A percentile compares a stretch with the other conserved stretches of the same genome.
Evolutionary conservation across 2,888 invertebrate species (phyloP).

Genomic region (Sepioteuthis lessoniana): DNA sequence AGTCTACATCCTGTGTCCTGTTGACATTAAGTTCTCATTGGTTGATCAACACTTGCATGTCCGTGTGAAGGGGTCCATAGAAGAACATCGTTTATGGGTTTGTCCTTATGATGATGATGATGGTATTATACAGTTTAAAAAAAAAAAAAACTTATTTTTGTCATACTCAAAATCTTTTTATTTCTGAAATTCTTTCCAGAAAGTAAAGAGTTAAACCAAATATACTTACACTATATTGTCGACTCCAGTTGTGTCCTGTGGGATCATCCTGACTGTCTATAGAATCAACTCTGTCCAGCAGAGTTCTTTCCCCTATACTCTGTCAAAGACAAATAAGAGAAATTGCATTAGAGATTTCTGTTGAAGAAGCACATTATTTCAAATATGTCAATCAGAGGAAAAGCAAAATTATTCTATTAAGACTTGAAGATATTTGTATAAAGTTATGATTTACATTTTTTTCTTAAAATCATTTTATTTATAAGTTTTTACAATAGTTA

Average conservation of each 20-base stretch:
- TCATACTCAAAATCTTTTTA: not conserved
- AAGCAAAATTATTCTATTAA: too few relatives aligned
- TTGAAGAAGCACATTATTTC: not conserved
- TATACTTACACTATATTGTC: conserved; percentile 77
- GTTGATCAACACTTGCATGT: too few relatives aligned
- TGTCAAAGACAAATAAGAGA: not conserved
- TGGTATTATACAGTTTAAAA: too few relatives aligned
- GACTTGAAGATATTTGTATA: too few relatives aligned
- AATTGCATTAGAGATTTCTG: not conserved
- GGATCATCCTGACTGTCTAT: conserved; percentile 80
- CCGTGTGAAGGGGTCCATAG: too few relatives aligned
- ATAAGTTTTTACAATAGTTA: too few relatives aligned
- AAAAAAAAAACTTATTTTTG: not conserved
- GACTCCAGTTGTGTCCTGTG: conserved; percentile 73
- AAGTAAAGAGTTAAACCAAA: not conserved
- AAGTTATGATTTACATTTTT: too few relatives aligned
- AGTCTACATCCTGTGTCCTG: too few relatives aligned
- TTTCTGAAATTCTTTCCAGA: not conserved
- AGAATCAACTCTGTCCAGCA: conserved; percentile 85
- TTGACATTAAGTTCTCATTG: too few relatives aligned
- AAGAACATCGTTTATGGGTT: too few relatives aligned
- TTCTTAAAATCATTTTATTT: too few relatives aligned
- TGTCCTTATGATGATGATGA: too few relatives aligned
- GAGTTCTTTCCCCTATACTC: conserved; percentile 80
- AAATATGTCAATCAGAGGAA: not conserved